These are phyloP conservation scores for Bursaphelenchus okinawaensis DNA, from an alignment of 2,888 invertebrate species.

Conservation along the genomic window DNA sequence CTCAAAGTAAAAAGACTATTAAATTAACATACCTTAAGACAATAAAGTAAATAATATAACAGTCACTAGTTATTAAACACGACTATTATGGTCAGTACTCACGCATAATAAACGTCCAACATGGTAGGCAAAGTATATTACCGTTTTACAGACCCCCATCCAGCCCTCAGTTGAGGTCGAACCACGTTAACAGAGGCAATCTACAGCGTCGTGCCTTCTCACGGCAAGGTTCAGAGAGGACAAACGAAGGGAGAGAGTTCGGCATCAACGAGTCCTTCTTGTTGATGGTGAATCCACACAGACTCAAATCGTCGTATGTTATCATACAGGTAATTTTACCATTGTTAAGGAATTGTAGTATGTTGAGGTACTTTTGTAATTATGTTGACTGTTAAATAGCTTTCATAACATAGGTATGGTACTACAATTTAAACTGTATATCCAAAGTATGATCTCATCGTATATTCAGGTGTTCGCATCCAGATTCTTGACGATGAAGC, in stretches of 20 bases:
- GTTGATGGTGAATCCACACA: conserved; percentile 40
- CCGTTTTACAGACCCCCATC: not conserved
- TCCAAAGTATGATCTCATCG: too few species aligned
- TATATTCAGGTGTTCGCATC: conserved; percentile 5
- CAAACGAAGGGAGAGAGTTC: conserved; percentile 28
- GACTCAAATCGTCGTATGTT: conserved; percentile 39
- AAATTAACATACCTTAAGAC: not conserved
- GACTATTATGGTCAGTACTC: too few species aligned
- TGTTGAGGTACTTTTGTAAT: too few species aligned
- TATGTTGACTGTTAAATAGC: too few species aligned
- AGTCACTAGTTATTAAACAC: too few species aligned
- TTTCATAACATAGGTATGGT: too few species aligned
- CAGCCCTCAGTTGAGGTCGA: not conserved
- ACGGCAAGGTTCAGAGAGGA: not conserved
- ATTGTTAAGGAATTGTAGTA: too few species aligned
- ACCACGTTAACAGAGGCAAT: conserved; percentile 5
- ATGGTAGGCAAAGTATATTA: too few species aligned
- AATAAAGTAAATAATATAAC: too few species aligned
- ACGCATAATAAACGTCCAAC: too few species aligned
- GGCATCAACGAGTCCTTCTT: conserved; percentile 45
- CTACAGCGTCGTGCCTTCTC: not conserved
- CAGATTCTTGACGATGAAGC: conserved; percentile 5
- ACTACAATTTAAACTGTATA: too few species aligned
- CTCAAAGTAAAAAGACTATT: not conserved
- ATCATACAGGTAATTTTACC: conserved; percentile 50